Percentiles rank a stretch among this genome's conserved stretches.
Evolutionary conservation across 2,113 vertebrate species (phyloP).

Genomic region (Heloderma charlesbogerti): DNA sequence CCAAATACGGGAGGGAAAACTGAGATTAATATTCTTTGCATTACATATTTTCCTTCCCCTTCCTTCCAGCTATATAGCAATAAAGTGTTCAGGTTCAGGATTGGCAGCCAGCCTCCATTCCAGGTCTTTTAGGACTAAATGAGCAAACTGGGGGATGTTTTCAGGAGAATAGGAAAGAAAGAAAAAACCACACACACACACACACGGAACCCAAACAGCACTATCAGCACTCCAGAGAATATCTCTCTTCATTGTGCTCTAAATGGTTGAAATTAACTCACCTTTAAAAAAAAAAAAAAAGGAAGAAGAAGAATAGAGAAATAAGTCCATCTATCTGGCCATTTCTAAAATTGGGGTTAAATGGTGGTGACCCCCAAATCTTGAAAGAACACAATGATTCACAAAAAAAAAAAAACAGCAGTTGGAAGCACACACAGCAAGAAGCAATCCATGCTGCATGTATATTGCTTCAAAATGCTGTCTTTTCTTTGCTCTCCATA

Average conservation of each 20-base stretch:
- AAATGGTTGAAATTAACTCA: background rate
- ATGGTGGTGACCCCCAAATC: background rate
- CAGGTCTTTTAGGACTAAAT: no score
- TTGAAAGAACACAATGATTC: background rate
- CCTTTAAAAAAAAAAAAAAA: background rate
- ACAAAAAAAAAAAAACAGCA: background rate
- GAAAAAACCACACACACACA: no score
- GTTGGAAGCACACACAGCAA: background rate
- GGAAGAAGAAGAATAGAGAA: background rate
- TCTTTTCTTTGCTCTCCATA: background rate
- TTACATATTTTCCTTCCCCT: no score
- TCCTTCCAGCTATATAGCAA: no score
- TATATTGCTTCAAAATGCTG: background rate
- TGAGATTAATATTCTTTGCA: no score
- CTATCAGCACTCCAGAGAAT: no score
- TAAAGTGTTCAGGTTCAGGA: no score
- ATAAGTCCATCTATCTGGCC: background rate
- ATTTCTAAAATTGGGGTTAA: background rate
- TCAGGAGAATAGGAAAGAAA: no score
- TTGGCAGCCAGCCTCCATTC: no score
- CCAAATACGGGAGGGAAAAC: no score
- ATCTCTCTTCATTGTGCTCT: background rate
- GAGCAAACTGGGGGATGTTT: no score
- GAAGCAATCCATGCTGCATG: background rate
- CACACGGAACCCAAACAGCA: no score